Evolutionary conservation across 2,113 vertebrate species (phyloP).

Genomic region (Rhinoptilus africanus): DNA sequence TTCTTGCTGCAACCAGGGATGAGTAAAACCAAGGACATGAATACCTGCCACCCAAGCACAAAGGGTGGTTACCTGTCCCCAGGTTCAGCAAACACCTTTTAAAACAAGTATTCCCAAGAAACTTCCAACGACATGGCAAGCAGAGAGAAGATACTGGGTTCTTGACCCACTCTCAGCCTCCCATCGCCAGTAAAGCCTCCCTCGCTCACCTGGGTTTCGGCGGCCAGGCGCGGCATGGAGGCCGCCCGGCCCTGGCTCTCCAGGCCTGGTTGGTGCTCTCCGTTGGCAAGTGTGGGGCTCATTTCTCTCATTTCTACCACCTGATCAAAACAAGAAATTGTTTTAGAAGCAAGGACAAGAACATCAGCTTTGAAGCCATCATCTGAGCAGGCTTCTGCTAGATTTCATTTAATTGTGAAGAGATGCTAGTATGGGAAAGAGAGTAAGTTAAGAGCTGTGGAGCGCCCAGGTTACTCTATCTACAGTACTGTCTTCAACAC

Average conservation of each 20-base stretch:
- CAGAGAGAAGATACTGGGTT: not conserved
- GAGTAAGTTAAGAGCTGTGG: not conserved
- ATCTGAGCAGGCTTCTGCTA: not conserved
- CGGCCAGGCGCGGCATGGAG: constrained; percentile 91
- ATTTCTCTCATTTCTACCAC: constrained; percentile 88
- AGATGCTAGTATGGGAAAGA: not conserved
- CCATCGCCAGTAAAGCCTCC: not conserved
- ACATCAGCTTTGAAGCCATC: not conserved
- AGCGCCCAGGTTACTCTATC: not conserved
- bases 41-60: not conserved
- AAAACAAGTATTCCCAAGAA: not conserved
- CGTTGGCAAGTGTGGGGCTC: constrained; percentile 75
- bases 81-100: not conserved
- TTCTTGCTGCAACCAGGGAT: not conserved
- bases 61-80: not conserved
- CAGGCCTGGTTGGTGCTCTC: constrained; percentile 79
- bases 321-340: constrained; percentile 50
- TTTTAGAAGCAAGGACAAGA: not conserved
- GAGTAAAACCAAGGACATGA: not conserved
- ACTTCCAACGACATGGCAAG: not conserved
- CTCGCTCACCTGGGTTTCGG: constrained; percentile 84
- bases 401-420: not conserved
- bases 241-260: constrained; percentile 89
- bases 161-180: not conserved
- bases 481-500: not conserved